A percentile compares a stretch with the other conserved stretches of the same genome.
Conservation (phyloP, 2,113 vertebrate species). For the Lota lota region DNA sequence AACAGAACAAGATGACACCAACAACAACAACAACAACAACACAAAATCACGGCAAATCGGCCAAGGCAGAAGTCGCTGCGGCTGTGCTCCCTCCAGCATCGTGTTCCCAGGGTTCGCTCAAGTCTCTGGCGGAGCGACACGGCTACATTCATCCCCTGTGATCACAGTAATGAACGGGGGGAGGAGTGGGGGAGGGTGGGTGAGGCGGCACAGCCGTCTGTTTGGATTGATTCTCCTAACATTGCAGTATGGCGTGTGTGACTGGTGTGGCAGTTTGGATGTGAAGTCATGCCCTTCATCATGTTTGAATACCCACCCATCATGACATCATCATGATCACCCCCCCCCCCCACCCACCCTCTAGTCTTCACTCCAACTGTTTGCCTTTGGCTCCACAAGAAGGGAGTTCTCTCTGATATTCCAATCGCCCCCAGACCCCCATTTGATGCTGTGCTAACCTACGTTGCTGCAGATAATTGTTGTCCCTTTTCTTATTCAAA, state of each 20-base stretch:
- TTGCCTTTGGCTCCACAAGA: too few relatives aligned
- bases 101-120: constrained; percentile 37
- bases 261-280: constrained; percentile 56
- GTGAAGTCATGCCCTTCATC: constrained; percentile 61
- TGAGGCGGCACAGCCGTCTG: constrained; percentile 43
- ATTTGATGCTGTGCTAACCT: too few relatives aligned
- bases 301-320: constrained; percentile 52
- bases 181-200: too few relatives aligned
- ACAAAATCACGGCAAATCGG: constrained; percentile 30
- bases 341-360: too few relatives aligned
- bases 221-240: constrained; percentile 50
- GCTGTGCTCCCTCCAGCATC: constrained; percentile 34
- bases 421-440: too few relatives aligned
- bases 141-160: constrained; percentile 54
- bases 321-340: constrained; percentile 42
- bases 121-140: constrained; percentile 48
- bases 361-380: too few relatives aligned
- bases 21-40: too few relatives aligned
- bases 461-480: too few relatives aligned
- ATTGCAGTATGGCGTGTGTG: constrained; percentile 40
- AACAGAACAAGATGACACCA: neutral
- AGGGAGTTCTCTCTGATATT: too few relatives aligned
- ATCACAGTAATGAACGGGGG: constrained; percentile 59
- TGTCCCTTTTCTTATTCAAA: too few relatives aligned
- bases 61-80: constrained; percentile 28